Conservation (phyloP, 1,140 invertebrate species). For the Vanessa tameamea region DNA sequence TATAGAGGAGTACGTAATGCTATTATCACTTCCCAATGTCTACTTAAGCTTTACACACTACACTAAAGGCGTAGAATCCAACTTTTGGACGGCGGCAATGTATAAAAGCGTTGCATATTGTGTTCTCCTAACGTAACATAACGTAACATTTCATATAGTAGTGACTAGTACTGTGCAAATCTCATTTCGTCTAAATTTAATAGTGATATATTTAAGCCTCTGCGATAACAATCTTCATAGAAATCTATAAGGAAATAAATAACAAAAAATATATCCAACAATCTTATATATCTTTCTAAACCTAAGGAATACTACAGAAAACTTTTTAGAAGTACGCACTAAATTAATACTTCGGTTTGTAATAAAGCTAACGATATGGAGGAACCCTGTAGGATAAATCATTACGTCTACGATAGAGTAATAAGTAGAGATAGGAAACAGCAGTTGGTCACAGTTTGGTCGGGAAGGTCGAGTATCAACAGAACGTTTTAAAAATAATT, state of each 20-base stretch:
- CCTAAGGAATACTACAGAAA: conserved; percentile 73
- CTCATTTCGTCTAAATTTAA: conserved; percentile 1
- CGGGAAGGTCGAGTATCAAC: conserved; percentile 53
- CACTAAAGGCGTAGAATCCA: conserved; percentile 34
- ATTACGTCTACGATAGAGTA: conserved; percentile 61
- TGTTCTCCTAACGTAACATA: conserved; percentile 23
- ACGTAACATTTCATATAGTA: conserved; percentile 2
- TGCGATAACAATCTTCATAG: conserved; percentile 24
- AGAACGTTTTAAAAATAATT: conserved; percentile 62
- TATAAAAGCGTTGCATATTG: conserved; percentile 47
- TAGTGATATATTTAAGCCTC: conserved; percentile 15
- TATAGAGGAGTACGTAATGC: not conserved
- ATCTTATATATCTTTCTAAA: conserved; percentile 53
- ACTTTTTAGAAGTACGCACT: conserved; percentile 61
- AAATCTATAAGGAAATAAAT: conserved; percentile 38
- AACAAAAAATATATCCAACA: conserved; percentile 54
- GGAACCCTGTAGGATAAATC: conserved; percentile 77
- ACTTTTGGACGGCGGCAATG: conserved; percentile 52
- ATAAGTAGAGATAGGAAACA: conserved; percentile 67
- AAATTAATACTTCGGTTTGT: conserved; percentile 72
- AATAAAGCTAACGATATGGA: conserved; percentile 77
- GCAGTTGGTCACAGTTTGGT: conserved; percentile 71
- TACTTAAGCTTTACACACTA: conserved; percentile 24
- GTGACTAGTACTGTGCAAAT: conserved; percentile 24
- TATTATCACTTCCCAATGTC: conserved; percentile 13